Base-by-base conservation (phyloP, 2,797 vertebrate genomes). In the Sylvilagus floridanus region DNA sequence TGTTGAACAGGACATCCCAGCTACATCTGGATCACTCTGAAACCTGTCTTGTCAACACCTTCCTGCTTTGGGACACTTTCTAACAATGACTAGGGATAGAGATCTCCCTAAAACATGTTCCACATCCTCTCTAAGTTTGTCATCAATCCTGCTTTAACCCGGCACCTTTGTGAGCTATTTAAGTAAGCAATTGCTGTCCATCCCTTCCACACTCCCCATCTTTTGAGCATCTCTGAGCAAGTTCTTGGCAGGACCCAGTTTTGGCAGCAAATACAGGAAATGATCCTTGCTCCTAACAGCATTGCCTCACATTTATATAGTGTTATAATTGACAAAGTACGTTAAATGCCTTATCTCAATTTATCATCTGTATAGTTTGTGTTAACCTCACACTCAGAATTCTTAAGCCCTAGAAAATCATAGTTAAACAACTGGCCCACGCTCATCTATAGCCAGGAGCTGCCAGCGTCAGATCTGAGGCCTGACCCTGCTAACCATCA, bases 241-340 rank as follows among this genome's bases (percentile, higher is more conserved):
- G 66, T 69, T 77, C 62, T 71, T 90, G 69, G 88, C 66, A 79
- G 24, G 63, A 7, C 6, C 24, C 0, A 6, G 4, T 42, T 60
- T 11, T 85, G 54, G 60, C 77, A 84, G 85, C 76, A 86, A 91
- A 81, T 65, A 81, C 60, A 94, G 72, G 42, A 88, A 90, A 75
- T 69, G 68, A 91, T 60, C 60, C 88, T 84, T 92, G 69, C 47
- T 95, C 88, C 17, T 11, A 30, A 69, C 32, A 73, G 50, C 72
- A 66, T 84, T 84, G 90, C 73, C 52, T 84, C 81, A 90, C 14
- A 66, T 77, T 83, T 73, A 66, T 21, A 66, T 19, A 63, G 66
- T 54, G 88, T 91, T 71, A 52, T 75, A 89, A 88, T 21, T 76
- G 77, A 82, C 24, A 24, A 88, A 87, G 82, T 77, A 79, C 6